Evolutionary conservation across 2,888 invertebrate species (phyloP), one percentile per base, ranked within the genome.

Genomic region (Epirrhoe tristata): DNA sequence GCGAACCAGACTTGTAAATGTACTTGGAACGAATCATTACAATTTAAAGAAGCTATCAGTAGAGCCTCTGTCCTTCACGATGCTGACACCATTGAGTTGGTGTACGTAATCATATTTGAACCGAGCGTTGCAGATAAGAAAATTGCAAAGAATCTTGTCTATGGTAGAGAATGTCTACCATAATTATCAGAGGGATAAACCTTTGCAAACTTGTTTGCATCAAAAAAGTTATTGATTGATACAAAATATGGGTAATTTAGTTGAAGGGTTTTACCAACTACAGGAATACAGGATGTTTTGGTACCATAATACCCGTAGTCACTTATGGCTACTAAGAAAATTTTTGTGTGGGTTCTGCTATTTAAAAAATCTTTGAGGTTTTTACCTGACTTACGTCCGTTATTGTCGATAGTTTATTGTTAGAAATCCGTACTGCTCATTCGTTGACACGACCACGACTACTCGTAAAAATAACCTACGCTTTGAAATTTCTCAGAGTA

Each of bases 1-100:
- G 74, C 72, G 55, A 73, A 66, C 74, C 72, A 69, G 69, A 72
- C 72, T 78, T 78, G 79, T 77, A 73, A 72, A 72, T 67, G 67
- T 53, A 50, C 36, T 69, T 66, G 59, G 57, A 60, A 64, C 61
- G 69, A 69, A 73, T 70, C 69, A 66, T 71, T 71, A 69, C 59
- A 63, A 59, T 67, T 16, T 59, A 63, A 67, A 67, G 56, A 63
- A 63, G 52, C 57, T 59, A 65, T 59, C 63, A 55, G 55, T 31
- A 59, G 52, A 16, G 48, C 34, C 10, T 14, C 10, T 2, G 6
- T 5, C 32, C 48, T 50, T 6, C 16, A 34, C 14, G 3, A 50
- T 12, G 7, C 16, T 1, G 14, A 14, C 7, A 48, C 6, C 14
- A 24, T n/a, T 16, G 16, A 43, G 50, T 50, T 24, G 48, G 48